Conservation (phyloP, 2,797 vertebrate species). For the Chaetophractus vellerosus region DNA sequence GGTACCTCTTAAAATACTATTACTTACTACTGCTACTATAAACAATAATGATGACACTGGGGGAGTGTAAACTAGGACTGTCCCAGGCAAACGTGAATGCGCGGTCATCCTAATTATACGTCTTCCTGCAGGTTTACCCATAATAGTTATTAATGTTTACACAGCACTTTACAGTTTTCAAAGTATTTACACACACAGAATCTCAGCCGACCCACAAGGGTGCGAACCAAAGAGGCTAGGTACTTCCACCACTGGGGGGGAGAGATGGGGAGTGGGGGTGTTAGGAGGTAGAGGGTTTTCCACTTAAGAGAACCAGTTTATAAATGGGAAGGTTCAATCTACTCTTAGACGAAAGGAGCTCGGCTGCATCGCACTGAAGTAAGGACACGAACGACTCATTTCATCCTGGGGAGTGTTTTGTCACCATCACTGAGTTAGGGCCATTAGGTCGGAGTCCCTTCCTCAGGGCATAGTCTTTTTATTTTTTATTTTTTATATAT, state of each 20-base stretch:
- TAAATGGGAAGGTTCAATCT: neutral
- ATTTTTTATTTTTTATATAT: too few relatives aligned
- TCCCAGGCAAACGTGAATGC: neutral
- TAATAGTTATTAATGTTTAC: neutral
- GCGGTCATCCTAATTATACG: neutral
- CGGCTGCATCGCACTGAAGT: too few relatives aligned
- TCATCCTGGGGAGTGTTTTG: neutral
- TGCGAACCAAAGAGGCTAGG: neutral
- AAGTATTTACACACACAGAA: neutral
- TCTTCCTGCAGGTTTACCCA: neutral
- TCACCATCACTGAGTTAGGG: neutral
- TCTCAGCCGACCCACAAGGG: neutral
- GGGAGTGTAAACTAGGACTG: neutral
- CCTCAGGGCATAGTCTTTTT: too few relatives aligned
- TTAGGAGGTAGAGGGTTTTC: neutral
- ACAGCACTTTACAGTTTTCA: neutral
- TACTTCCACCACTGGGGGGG: neutral
- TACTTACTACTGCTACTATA: too few relatives aligned
- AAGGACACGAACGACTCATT: neutral
- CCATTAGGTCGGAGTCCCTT: neutral
- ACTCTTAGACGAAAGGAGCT: neutral
- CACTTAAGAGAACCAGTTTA: neutral
- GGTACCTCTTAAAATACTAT: too few relatives aligned
- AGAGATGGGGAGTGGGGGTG: too few relatives aligned
- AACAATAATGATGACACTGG: too few relatives aligned